Conservation (phyloP, 2,888 invertebrate genomes). For the Xestia c-nigrum region DNA sequence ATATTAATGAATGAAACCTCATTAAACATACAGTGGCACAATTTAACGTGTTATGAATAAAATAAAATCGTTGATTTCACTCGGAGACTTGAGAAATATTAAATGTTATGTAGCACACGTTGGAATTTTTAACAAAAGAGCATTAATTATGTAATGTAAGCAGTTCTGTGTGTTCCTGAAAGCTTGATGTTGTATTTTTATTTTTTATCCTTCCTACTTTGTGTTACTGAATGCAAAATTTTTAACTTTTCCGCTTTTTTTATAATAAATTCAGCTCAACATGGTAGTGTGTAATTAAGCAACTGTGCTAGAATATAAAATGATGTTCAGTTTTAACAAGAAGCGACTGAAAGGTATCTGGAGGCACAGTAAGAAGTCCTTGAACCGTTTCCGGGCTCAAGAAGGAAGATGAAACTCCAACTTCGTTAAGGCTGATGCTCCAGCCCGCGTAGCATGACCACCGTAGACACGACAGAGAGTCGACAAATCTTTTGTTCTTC, state of each 20-base stretch:
- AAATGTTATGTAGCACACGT: constrained; percentile 10
- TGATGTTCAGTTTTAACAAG: background rate
- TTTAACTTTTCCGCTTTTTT: background rate
- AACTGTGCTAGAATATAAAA: background rate
- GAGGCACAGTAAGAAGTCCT: background rate
- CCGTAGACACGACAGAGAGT: no score
- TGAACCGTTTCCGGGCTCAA: no score
- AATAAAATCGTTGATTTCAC: constrained; percentile 12
- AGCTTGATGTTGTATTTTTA: background rate
- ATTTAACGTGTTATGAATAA: constrained; percentile 24
- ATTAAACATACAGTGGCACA: background rate
- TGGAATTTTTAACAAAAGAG: constrained; percentile 8
- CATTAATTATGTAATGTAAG: constrained; percentile 2
- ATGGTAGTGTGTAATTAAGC: background rate
- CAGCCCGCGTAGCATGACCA: no score
- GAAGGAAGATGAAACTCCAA: no score
- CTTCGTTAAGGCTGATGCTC: no score
- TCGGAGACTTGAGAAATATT: constrained; percentile 11
- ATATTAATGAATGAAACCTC: constrained; percentile 18
- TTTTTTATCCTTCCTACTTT: background rate
- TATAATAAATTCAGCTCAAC: background rate
- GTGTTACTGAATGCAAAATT: background rate
- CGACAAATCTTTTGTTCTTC: no score
- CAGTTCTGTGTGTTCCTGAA: background rate
- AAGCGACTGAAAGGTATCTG: background rate